Base-by-base conservation (phyloP, 2,113 vertebrate genomes). In the Neogobius melanostomus region DNA sequence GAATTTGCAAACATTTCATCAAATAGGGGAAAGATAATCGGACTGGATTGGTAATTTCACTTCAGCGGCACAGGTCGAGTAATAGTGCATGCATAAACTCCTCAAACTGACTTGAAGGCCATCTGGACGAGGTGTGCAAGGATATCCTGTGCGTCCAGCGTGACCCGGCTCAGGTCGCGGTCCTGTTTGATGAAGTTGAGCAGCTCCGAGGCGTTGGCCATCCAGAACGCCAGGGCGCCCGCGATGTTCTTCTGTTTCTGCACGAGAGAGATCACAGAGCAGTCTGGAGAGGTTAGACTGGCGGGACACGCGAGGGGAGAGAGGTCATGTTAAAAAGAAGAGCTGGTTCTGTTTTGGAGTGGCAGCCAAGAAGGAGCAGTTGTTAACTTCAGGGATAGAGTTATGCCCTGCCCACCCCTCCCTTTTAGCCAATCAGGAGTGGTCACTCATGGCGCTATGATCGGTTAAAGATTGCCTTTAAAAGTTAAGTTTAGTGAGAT, bases 171-270 rank as follows among this genome's bases (percentile, higher is more conserved):
- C 15, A 99, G 94, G 84, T 99, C 97, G 65, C 94, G 86, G 87
- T 99, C 98, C 91, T 99, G 98, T 79, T 99, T 99, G 85, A 99
- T 87, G 83, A 99, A 99, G 91, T 99, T 99, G 78, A 99, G 93
- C 52, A 99, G 93, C 76, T 99, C 98, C 0, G 98, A 99, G 9
- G 98, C 97, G 52, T 99, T 99, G 81, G 97, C 98, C 98, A 99
- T 99, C 98, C 98, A 99, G 89, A 99, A 99, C 52, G 97, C 98
- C 90, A 99, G 95, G 1, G 98, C 96, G 12, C 98, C 97, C 0
- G 98, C 98, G 3, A 99, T 99, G 87, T 98, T 98, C 92, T 99
- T 99, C 92, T 99, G 97, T 77, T 99, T 99, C 98, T 99, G 94
- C 63, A 91, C 82, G 0, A 15, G 0, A 73, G 46, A 82, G 51